Base-by-base conservation (phyloP, 2,797 vertebrate genomes). In the Tokudaia muenninki region DNA sequence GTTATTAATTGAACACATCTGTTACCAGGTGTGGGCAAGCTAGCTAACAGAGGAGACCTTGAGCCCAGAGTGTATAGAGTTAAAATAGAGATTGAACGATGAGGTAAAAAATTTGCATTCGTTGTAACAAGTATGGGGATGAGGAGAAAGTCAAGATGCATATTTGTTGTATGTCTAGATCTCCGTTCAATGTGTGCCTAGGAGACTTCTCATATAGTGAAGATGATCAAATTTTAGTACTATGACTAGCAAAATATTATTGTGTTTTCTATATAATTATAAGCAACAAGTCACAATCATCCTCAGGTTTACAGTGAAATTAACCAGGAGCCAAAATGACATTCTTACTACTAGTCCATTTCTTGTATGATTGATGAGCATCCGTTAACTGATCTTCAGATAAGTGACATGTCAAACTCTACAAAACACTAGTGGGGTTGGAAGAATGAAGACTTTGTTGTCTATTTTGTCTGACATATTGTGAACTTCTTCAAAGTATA, bases 1-100 rank as follows among this genome's bases (percentile, higher is more conserved):
- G 6, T 81, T 92, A 83, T 97, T 96, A 95, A 91, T 79, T 4
- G 90, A 83, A 50, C 24, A 77, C n/a, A 47, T 72, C 26, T 95
- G 24, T 65, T 67, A 61, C 19, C 16, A 26, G 2, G 3, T 74
- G 16, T 84, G 37, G 13, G 21, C 13, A 29, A 87, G 29, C 19
- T 44, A 84, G 52, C n/a, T 52, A 19, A 34, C 34, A 37, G 57
- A 90, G 22, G 6, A n/a, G 21, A 65, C 55, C 75, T 37, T n/a
- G 26, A 80, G 78, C 13, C 34, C 37, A 74, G 59, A 92, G 37
- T 78, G 34, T n/a, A 61, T 47, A 29, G 19, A 67, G 19, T n/a
- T 2, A 55, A 14, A 67, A 22, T 16, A 52, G 17, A 93, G 3
- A 11, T 6, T 70, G 52, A 92, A 70, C 50, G 29, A 63, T 75